Evolutionary conservation across 1,140 invertebrate species (phyloP).

Genomic region (Anastrepha obliqua): DNA sequence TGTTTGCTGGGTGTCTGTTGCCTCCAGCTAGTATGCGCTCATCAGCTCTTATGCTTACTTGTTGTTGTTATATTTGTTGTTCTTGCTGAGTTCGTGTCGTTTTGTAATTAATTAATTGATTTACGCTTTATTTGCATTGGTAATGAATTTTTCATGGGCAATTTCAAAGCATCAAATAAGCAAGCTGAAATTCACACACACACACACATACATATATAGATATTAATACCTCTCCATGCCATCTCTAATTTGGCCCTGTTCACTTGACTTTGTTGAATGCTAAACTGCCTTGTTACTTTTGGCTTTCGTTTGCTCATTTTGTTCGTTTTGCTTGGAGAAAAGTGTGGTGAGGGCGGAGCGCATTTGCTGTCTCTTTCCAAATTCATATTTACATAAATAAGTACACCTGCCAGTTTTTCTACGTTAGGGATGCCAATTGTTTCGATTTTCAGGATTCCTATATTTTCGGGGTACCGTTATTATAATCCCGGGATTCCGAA

Average conservation of each 20-base stretch:
- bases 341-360: too few species aligned
- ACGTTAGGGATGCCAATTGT: too few species aligned
- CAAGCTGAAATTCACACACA: background rate
- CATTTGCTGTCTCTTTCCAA: too few species aligned
- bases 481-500: too few species aligned
- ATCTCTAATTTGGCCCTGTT: background rate
- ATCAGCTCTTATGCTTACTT: background rate
- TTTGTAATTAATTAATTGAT: conserved; percentile 58
- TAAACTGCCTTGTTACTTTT: background rate
- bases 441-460: too few species aligned
- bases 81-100: background rate
- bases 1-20: conserved; percentile 6
- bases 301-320: background rate
- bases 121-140: conserved; percentile 57
- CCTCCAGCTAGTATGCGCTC: background rate
- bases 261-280: background rate
- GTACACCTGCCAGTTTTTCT: background rate
- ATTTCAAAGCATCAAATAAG: conserved; percentile 8
- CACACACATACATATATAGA: background rate
- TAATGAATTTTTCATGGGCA: conserved; percentile 55
- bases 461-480: too few species aligned
- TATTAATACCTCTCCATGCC: background rate
- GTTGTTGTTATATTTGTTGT: conserved; percentile 11
- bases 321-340: too few species aligned
- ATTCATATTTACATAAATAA: background rate